phyloP scores from a whole-genome alignment of 2,113 vertebrate genomes.

The Larimichthys crocea region DNA sequence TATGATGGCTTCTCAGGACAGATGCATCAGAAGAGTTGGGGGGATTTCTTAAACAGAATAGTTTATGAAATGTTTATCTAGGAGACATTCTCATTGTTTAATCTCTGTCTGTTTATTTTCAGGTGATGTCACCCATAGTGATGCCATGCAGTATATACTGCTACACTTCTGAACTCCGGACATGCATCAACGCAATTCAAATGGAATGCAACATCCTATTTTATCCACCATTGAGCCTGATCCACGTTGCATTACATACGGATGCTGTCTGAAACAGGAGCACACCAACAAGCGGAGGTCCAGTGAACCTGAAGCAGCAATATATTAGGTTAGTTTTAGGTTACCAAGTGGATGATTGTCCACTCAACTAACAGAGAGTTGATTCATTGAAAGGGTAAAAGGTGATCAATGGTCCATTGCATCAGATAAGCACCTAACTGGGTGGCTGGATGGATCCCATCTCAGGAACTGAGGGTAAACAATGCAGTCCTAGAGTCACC shows the following conservation, averaged over 20 bases:
- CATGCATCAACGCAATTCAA: conserved; percentile 39
- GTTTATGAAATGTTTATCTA: conserved; percentile 39
- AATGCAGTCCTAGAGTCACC: conserved; percentile 77
- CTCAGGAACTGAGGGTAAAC: conserved; percentile 67
- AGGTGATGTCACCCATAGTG: conserved; percentile 32
- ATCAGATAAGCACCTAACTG: conserved; percentile 81
- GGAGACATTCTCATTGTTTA: conserved; percentile 50
- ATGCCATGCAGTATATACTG: background rate
- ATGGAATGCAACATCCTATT: conserved; percentile 45
- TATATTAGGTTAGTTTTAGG: conserved; percentile 70
- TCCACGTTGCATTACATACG: conserved; percentile 30
- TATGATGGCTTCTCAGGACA: conserved; percentile 63
- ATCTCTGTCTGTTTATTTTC: conserved; percentile 52
- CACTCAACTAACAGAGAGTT: conserved; percentile 68
- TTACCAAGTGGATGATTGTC: conserved; percentile 72
- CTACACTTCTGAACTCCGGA: conserved; percentile 7
- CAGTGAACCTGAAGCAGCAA: conserved; percentile 52
- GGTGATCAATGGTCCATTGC: conserved; percentile 82
- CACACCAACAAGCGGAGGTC: conserved; percentile 41
- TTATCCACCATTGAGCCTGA: conserved; percentile 39
- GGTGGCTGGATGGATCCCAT: conserved; percentile 67
- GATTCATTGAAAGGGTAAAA: conserved; percentile 74
- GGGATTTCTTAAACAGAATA: conserved; percentile 50
- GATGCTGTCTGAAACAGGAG: conserved; percentile 39
- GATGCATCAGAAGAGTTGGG: conserved; percentile 36